Evolutionary conservation across 2,797 vertebrate genomes (phyloP).

Genomic region (Eupleurogrammus muticus): DNA sequence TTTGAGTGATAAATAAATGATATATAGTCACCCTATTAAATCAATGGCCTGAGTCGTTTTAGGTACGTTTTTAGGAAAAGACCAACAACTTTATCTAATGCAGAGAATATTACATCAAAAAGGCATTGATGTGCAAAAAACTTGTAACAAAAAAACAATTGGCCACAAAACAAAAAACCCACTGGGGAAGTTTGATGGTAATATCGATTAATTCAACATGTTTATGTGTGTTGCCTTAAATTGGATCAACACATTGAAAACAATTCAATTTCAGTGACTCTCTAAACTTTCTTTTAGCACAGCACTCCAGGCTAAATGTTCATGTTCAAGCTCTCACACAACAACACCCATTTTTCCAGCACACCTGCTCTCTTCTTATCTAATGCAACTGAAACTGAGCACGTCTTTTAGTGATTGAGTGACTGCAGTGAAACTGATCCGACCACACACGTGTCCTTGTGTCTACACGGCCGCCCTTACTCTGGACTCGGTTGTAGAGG

Average conservation of each 20-base stretch:
- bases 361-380: conserved; percentile 5
- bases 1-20: no score
- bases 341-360: conserved; percentile 17
- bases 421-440: conserved; percentile 45
- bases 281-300: background rate
- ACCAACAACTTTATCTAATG: no score
- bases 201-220: no score
- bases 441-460: conserved; percentile 23
- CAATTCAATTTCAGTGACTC: conserved; percentile 11
- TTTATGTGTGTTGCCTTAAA: background rate
- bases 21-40: no score
- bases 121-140: no score
- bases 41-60: no score
- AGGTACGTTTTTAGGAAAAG: no score
- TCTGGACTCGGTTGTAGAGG: conserved; percentile 85
- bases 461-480: conserved; percentile 74
- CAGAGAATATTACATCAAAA: no score
- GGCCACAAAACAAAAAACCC: no score
- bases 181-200: no score
- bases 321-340: background rate
- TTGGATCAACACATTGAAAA: conserved; percentile 37
- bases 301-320: background rate
- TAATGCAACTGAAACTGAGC: conserved; percentile 20
- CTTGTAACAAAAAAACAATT: no score
- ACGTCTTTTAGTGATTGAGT: conserved; percentile 16